Evolutionary conservation across 1,140 invertebrate species (phyloP).

Genomic region (Papilio helenus): DNA sequence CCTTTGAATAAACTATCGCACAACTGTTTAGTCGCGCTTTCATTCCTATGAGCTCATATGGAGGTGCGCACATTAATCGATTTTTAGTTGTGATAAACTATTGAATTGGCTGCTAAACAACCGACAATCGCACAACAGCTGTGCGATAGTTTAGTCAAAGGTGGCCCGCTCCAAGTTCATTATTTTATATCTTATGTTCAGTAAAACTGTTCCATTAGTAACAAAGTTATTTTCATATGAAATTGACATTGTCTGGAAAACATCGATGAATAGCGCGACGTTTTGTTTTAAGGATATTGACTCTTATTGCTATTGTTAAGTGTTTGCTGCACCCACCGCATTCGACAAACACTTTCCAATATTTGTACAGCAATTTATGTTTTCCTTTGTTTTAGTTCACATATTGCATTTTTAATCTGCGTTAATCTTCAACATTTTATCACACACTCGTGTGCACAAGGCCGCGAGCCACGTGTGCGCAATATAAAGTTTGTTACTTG

Average conservation of each 20-base stretch:
- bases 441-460: constrained; percentile 35
- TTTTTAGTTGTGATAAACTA: no score
- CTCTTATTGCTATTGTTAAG: constrained; percentile 34
- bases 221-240: not conserved
- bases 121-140: no score
- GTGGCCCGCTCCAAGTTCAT: no score
- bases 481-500: constrained; percentile 3
- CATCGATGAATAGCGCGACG: not conserved
- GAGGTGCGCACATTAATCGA: no score
- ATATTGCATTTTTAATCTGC: constrained; percentile 35
- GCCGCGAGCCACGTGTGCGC: constrained; percentile 15
- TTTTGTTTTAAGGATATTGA: constrained; percentile 38
- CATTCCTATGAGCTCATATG: no score
- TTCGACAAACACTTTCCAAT: constrained; percentile 31
- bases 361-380: constrained; percentile 34
- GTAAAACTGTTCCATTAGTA: not conserved
- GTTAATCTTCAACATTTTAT: constrained; percentile 35
- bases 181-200: no score
- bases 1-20: no score
- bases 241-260: constrained; percentile 15
- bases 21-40: no score
- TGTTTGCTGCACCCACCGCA: constrained; percentile 14
- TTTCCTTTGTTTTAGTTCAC: constrained; percentile 30
- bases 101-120: no score
- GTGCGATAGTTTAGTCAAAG: no score